Evolutionary conservation across 2,888 invertebrate species (phyloP).

Genomic region (Drosophila anceps): DNA sequence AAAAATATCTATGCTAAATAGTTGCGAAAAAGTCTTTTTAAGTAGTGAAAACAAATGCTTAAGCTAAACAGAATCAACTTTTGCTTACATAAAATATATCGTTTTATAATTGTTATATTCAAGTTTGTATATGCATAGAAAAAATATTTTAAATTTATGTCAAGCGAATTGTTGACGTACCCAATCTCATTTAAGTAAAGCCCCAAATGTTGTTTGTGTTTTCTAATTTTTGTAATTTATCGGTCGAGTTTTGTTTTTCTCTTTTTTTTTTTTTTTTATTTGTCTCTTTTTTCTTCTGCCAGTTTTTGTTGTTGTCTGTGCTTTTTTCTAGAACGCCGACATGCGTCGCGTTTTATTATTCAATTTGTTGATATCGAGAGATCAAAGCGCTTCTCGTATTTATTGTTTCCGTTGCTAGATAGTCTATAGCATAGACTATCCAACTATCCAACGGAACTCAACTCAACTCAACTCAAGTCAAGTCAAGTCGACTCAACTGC

Average conservation of each 20-base stretch:
- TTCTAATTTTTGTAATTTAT: slow-evolving; percentile 23
- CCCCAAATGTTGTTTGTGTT: slow-evolving; percentile 11
- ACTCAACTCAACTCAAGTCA: not conserved
- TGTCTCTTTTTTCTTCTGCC: no score
- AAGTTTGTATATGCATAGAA: not conserved
- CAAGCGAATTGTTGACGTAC: not conserved
- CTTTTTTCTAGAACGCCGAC: slow-evolving; percentile 26
- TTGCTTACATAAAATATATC: no score
- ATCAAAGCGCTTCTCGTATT: slow-evolving; percentile 62
- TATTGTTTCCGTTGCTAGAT: slow-evolving; percentile 64
- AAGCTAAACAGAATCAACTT: no score
- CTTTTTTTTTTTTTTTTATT: not conserved
- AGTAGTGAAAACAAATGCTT: no score
- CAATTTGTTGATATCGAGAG: slow-evolving; percentile 67
- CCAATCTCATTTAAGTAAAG: slow-evolving; percentile 1
- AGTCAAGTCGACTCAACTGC: slow-evolving; percentile 11
- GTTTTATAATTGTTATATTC: no score
- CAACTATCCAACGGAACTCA: slow-evolving; percentile 9
- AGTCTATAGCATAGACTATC: slow-evolving; percentile 2
- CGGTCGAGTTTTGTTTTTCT: slow-evolving; percentile 15
- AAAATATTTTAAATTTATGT: not conserved
- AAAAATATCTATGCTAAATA: no score
- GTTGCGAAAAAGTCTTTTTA: no score
- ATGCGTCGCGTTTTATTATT: slow-evolving; percentile 42
- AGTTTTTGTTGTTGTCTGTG: not conserved